These are phyloP conservation scores for Myathropa florea DNA, from an alignment of 2,888 invertebrate species.

Conservation along the genomic window DNA sequence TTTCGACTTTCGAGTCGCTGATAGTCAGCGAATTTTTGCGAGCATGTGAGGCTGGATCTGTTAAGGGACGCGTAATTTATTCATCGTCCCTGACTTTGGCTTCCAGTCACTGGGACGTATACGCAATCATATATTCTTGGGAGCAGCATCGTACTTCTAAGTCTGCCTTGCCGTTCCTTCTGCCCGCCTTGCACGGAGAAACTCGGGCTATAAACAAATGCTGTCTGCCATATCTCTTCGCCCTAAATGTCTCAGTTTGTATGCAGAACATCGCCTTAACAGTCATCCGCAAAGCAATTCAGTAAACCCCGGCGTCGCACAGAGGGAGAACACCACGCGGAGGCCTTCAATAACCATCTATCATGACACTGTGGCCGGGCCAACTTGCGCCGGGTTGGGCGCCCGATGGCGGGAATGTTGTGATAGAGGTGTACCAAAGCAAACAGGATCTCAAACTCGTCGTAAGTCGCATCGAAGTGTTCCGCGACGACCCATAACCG, in stretches of 20 bases:
- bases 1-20: constrained; percentile 45
- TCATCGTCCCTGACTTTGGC: constrained; percentile 27
- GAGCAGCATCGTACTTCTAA: constrained; percentile 25
- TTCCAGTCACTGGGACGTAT: constrained; percentile 8
- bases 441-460: constrained; percentile 1
- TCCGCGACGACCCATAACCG: constrained; percentile 55
- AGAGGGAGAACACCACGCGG: constrained; percentile 17
- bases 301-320: constrained; percentile 15
- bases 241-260: constrained; percentile 60
- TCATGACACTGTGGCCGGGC: constrained; percentile 9
- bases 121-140: constrained; percentile 52
- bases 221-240: constrained; percentile 48
- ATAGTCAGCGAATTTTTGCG: background rate
- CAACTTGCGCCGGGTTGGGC: background rate
- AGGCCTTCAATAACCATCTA: constrained; percentile 49
- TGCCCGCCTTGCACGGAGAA: background rate
- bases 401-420: background rate
- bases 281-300: constrained; percentile 54
- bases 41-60: background rate
- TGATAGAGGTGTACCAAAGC: background rate
- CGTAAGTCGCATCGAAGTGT: background rate
- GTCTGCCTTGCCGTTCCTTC: background rate
- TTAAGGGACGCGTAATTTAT: constrained; percentile 49
- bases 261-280: constrained; percentile 54
- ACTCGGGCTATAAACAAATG: constrained; percentile 36